Percentiles rank a stretch among this genome's conserved stretches.
These are phyloP conservation scores for Cromileptes altivelis DNA, from an alignment of 2,113 vertebrate species.

Conservation along the genomic window DNA sequence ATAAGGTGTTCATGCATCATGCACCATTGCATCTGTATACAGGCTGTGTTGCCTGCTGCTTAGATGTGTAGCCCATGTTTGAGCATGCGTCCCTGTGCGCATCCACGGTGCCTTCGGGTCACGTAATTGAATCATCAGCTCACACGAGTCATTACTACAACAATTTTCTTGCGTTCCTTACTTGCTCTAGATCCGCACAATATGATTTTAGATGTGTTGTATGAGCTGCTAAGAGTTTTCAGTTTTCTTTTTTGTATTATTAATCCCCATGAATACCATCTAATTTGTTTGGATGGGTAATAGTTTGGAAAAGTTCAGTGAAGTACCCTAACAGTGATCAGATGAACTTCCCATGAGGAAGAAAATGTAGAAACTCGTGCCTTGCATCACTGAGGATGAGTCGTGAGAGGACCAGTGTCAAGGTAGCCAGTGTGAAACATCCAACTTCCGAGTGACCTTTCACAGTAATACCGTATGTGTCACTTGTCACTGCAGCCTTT, in stretches of 20 bases:
- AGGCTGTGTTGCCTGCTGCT: not conserved
- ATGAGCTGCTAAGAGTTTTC: not conserved
- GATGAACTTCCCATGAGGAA: not conserved
- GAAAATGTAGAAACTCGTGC: not conserved
- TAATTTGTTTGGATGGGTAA: too few species aligned
- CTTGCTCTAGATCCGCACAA: too few species aligned
- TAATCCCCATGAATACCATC: not conserved
- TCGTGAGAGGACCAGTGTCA: slow-evolving; percentile 33
- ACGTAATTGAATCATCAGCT: not conserved
- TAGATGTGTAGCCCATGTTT: not conserved
- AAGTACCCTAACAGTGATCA: not conserved
- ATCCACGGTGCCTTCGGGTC: too few species aligned
- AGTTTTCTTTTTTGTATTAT: not conserved
- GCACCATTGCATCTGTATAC: not conserved
- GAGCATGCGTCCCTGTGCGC: not conserved
- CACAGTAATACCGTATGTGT: fast-evolving
- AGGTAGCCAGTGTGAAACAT: fast-evolving
- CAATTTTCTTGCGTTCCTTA: not conserved
- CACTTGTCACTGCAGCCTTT: fast-evolving
- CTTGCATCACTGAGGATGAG: slow-evolving; percentile 37
- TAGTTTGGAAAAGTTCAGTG: not conserved
- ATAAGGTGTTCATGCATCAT: not conserved
- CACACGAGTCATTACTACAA: not conserved
- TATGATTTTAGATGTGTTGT: not conserved
- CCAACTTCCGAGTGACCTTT: not conserved